Evolutionary conservation across 2,888 invertebrate genomes (phyloP).

Genomic region (Bombylius discolor): DNA sequence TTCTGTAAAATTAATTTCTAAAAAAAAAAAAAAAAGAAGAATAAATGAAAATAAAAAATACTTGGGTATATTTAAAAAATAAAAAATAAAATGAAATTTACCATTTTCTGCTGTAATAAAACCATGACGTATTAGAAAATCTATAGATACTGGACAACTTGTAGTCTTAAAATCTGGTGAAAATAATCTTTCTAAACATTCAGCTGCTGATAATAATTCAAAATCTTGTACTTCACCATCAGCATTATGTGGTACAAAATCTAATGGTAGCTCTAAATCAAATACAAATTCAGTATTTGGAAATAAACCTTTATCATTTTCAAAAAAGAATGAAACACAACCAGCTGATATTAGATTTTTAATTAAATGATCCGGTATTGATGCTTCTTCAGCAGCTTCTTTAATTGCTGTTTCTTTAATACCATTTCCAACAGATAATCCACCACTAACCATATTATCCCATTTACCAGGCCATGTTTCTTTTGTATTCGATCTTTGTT

Average conservation of each 20-base stretch:
- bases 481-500: constrained; percentile 79
- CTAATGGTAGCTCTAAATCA: constrained; percentile 79
- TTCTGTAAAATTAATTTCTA: constrained; percentile 73
- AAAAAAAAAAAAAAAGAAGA: constrained; percentile 28
- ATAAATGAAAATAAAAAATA: background rate
- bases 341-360: constrained; percentile 40
- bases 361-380: constrained; percentile 66
- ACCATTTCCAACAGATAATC: constrained; percentile 76
- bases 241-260: constrained; percentile 82
- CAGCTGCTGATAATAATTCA: constrained; percentile 69
- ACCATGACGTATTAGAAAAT: constrained; percentile 86
- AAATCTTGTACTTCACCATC: constrained; percentile 92
- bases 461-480: constrained; percentile 91
- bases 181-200: constrained; percentile 69
- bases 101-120: constrained; percentile 81
- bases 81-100: constrained; percentile 27
- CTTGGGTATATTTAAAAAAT: background rate
- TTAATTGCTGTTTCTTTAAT: constrained; percentile 82
- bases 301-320: constrained; percentile 83
- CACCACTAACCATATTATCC: constrained; percentile 94
- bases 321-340: constrained; percentile 58
- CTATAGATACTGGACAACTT: constrained; percentile 79
- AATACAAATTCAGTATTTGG: constrained; percentile 92
- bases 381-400: constrained; percentile 90
- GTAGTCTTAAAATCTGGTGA: constrained; percentile 85